Evolutionary conservation across 2,888 invertebrate species (phyloP).

Genomic region (Sclerodermus sp.): DNA sequence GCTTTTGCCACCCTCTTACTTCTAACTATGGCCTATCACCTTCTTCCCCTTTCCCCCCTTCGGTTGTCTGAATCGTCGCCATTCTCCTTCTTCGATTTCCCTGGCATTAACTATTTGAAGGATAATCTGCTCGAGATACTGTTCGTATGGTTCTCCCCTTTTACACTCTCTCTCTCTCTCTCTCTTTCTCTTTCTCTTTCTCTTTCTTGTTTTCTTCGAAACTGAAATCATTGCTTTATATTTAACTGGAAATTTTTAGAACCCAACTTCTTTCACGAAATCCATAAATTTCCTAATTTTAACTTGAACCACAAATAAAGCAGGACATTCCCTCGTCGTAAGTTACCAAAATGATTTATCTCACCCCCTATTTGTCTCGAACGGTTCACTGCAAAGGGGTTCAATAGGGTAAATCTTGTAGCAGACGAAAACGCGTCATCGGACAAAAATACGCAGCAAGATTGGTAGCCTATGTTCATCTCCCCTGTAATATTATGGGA

Average conservation of each 20-base stretch:
- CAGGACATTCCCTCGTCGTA: constrained; percentile 22
- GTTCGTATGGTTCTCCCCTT: neutral
- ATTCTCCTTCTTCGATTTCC: too few species aligned
- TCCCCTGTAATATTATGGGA: too few species aligned
- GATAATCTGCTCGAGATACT: too few species aligned
- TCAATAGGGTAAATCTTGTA: constrained; percentile 22
- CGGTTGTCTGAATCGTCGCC: too few species aligned
- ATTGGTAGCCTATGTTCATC: too few species aligned
- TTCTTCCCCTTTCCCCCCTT: neutral
- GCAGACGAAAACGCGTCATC: constrained; percentile 31
- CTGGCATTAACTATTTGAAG: too few species aligned
- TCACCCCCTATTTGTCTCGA: constrained; percentile 47
- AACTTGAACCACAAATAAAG: constrained; percentile 5
- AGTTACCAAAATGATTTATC: constrained; percentile 34
- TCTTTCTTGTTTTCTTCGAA: neutral
- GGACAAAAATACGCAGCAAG: constrained; percentile 14
- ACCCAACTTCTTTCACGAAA: neutral
- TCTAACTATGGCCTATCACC: too few species aligned
- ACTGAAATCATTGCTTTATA: too few species aligned
- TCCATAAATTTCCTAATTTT: constrained; percentile 38
- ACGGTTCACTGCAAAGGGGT: constrained; percentile 24
- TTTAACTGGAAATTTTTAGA: too few species aligned
- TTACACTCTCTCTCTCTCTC: too few species aligned
- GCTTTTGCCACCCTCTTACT: too few species aligned
- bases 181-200: too few species aligned